Evolutionary conservation across 2,888 invertebrate species (phyloP), one percentile per base, ranked within the genome.

Genomic region (Danaus chrysippus): DNA sequence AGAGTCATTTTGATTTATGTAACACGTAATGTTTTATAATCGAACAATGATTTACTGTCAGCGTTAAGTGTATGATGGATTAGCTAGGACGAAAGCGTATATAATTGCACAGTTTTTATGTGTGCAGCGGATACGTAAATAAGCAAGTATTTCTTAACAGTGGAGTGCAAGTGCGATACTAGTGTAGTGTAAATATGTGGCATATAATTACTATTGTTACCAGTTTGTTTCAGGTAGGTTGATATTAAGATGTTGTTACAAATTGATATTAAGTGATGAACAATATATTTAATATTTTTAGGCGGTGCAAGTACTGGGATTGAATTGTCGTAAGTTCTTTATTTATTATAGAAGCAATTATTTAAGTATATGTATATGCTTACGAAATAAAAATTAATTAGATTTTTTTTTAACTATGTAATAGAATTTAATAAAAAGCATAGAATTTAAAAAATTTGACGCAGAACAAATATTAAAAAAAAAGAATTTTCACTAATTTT

Each of bases 31-130:
- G 44, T 52, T 55, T 58, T 42, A 59, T 58, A 60, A 58, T 13
- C 19, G 46, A 52, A 49, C 17, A 5, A 19, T 61, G 58, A 58
- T 64, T 66, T 64, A 60, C 42, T 73, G 63, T 66, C 61, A 73
- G 72, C 73, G 73, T 74, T 74, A 74, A 58, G 17, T 64, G 71
- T 73, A 73, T 78, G 72, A 68, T 73, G 71, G 77, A 79, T 78
- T 78, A 79, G 76, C 77, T 81, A 81, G 81, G 76, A 76, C 77
- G 82, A 82, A 78, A 77, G 85, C 87, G 84, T 87, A 82, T 64
- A 82, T 83, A 87, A 87, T 86, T 83, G 75, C 73, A 70, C 67
- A 76, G 74, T 74, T 76, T 73, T 76, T 75, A 76, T 73, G 71
- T 70, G 78, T 77, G 74, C 72, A 64, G 71, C 74, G 73, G 23